phyloP scores from a whole-genome alignment of 2,797 vertebrate genomes.

The Lepidocolaptes lacrymiger region DNA sequence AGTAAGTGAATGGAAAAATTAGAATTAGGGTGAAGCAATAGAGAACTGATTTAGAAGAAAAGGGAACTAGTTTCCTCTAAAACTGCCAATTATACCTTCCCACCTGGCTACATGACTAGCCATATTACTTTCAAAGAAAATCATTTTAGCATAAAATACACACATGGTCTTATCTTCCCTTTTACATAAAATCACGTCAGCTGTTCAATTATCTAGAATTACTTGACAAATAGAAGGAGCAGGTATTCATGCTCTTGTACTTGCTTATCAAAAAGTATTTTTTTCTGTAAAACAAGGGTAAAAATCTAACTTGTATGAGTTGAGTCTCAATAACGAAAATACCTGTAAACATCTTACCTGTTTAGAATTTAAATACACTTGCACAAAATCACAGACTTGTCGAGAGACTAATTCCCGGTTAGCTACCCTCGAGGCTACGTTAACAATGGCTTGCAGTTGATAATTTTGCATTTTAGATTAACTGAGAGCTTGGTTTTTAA shows the following conservation, averaged over 20 bases:
- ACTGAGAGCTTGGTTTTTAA: neutral
- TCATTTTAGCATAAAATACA: neutral
- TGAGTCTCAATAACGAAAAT: neutral
- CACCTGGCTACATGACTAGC: neutral
- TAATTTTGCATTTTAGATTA: conserved; percentile 10
- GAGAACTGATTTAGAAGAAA: neutral
- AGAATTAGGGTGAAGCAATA: neutral
- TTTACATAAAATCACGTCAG: neutral
- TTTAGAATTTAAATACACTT: neutral
- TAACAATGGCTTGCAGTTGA: neutral
- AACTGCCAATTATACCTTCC: neutral
- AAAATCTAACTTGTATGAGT: neutral
- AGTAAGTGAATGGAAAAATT: neutral
- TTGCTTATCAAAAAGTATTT: neutral
- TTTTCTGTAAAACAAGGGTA: neutral
- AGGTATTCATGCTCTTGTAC: neutral
- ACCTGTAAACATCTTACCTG: neutral
- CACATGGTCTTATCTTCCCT: neutral
- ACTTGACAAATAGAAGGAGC: neutral
- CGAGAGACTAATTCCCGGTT: neutral
- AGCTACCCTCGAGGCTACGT: neutral
- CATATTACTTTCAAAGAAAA: neutral
- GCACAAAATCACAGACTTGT: neutral
- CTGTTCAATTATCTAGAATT: neutral
- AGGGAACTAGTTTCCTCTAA: neutral